Evolutionary conservation across 1,140 invertebrate genomes (phyloP).

Genomic region (Pogonomyrmex barbatus): DNA sequence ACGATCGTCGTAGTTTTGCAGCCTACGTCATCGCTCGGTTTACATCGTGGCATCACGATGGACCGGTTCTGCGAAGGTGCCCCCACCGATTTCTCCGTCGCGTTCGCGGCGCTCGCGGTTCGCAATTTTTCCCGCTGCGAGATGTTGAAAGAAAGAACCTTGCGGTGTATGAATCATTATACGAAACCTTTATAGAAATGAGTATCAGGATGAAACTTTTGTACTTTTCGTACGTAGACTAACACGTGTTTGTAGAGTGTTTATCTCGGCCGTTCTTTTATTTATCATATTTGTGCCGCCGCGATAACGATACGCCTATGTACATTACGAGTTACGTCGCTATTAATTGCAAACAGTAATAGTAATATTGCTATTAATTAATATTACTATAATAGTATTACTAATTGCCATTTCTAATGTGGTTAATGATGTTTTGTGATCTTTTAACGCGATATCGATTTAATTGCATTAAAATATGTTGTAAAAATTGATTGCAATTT

Average conservation of each 20-base stretch:
- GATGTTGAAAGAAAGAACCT: conserved; percentile 24
- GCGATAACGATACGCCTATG: background rate
- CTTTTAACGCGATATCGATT: background rate
- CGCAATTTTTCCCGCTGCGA: conserved; percentile 20
- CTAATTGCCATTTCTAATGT: no score
- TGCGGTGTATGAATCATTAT: conserved; percentile 20
- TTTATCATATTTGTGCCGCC: background rate
- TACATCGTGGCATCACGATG: conserved; percentile 69
- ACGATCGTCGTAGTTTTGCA: conserved; percentile 28
- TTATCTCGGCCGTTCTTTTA: background rate
- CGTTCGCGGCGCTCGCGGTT: conserved; percentile 8
- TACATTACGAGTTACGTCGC: no score
- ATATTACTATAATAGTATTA: no score
- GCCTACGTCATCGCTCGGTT: conserved; percentile 78
- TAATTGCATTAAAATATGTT: conserved; percentile 1
- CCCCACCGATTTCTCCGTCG: conserved; percentile 32
- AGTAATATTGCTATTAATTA: no score
- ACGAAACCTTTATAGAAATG: conserved; percentile 26
- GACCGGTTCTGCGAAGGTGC: conserved; percentile 70
- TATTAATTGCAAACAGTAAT: no score
- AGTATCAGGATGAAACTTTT: conserved; percentile 5
- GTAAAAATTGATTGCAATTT: background rate
- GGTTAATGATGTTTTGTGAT: no score
- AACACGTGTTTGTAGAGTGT: background rate
- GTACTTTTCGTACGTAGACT: background rate